Evolutionary conservation across 2,113 vertebrate species (phyloP).

Genomic region (Rhinogobius similis): DNA sequence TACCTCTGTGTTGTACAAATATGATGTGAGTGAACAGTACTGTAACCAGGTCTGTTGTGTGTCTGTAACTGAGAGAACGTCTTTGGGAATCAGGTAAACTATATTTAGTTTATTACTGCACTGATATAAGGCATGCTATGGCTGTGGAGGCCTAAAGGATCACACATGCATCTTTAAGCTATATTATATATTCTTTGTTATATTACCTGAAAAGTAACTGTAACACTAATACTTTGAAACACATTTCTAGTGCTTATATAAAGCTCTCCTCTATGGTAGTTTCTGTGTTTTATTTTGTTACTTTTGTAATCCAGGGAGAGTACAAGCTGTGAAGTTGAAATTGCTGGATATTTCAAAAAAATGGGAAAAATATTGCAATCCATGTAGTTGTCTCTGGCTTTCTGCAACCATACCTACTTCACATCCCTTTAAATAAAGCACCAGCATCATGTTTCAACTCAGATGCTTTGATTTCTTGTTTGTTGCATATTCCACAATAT

Average conservation of each 20-base stretch:
- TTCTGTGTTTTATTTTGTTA: slow-evolving; percentile 13
- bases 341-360: slow-evolving; percentile 36
- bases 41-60: slow-evolving; percentile 43
- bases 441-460: slow-evolving; percentile 69
- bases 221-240: slow-evolving; percentile 54
- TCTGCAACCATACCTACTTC: slow-evolving; percentile 66
- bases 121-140: slow-evolving; percentile 64
- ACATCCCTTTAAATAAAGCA: slow-evolving; percentile 78
- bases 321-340: slow-evolving; percentile 59
- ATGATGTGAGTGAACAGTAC: slow-evolving; percentile 55
- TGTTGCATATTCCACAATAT: neutral
- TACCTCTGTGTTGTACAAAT: slow-evolving; percentile 63
- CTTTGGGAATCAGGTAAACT: slow-evolving; percentile 67
- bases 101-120: slow-evolving; percentile 60
- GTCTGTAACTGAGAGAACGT: slow-evolving; percentile 53
- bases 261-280: slow-evolving; percentile 35
- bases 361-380: slow-evolving; percentile 32
- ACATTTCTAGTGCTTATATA: slow-evolving; percentile 46
- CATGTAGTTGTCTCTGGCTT: slow-evolving; percentile 50
- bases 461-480: slow-evolving; percentile 19
- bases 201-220: slow-evolving; percentile 43
- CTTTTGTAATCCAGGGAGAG: slow-evolving; percentile 27
- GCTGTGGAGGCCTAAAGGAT: slow-evolving; percentile 53
- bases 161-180: slow-evolving; percentile 55
- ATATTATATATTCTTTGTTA: slow-evolving; percentile 47